Conservation (phyloP, 2,113 vertebrate species). For the Agelaius phoeniceus region DNA sequence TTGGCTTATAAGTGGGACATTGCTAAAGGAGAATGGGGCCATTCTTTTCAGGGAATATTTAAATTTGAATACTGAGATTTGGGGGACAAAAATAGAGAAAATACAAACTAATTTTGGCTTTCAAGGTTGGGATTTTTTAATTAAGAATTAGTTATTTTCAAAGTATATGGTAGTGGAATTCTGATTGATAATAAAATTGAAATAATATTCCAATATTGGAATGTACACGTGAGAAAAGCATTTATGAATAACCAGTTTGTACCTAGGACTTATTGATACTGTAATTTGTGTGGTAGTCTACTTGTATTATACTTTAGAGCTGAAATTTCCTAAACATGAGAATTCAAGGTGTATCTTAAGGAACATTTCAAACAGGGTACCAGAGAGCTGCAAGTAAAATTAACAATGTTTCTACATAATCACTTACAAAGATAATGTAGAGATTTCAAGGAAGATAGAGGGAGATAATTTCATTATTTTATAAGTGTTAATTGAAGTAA, state of each 20-base stretch:
- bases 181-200: not conserved
- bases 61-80: not conserved
- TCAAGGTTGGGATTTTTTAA: not conserved
- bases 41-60: not conserved
- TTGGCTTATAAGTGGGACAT: not conserved
- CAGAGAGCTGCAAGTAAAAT: not conserved
- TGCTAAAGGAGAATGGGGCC: not conserved
- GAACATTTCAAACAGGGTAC: not conserved
- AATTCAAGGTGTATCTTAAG: not conserved
- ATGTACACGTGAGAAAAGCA: not conserved
- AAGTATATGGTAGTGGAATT: not conserved
- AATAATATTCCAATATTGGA: not conserved
- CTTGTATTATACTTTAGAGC: not conserved
- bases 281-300: not conserved
- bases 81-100: not conserved
- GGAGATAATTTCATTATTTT: not conserved
- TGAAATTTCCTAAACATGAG: not conserved
- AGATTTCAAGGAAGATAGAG: not conserved
- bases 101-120: not conserved
- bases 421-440: not conserved
- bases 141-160: not conserved
- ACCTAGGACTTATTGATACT: not conserved
- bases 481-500: not conserved
- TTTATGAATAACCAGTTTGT: not conserved
- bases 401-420: not conserved